Evolutionary conservation across 1,140 invertebrate genomes (phyloP), one percentile per base, ranked within the genome.

Genomic region (Drosophila teissieri): DNA sequence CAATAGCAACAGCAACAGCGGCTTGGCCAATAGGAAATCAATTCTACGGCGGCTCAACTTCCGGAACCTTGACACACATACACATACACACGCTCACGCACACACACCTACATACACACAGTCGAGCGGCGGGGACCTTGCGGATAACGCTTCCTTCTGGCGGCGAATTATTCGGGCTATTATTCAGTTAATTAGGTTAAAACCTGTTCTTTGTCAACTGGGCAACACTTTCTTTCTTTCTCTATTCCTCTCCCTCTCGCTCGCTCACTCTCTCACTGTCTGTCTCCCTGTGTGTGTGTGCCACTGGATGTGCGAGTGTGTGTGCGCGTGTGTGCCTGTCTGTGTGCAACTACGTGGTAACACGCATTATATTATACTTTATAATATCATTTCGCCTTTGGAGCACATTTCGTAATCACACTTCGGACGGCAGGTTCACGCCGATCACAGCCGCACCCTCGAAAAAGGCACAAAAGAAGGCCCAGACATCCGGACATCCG

Each of bases 201-300:
- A 89, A 89, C 84, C 84, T 84, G 84, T 89, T 86, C 83, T 89
- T 89, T 86, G 83, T 79, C 83, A 79, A 80, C 81, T 82, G 56
- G 67, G 53, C 83, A 76, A 58, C 77, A 89, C 84, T 89, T 89
- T 89, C 83, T 89, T 88, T 88, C 80, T 70, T 57, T 69, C 51
- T 58, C 24, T 31, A 14, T 27, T 6, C 14, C 46, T 54, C 39
- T 44, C 19, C 53, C 74, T 67, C 42, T 39, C 60, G 31, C 48
- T 52, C 27, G 37, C 6, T 53, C 36, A 39, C 44, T 17, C n/a
- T 34, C 8, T 31, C 46, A 19, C 14, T 14, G 37, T 10, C 19
- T 57, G 58, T 44, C 19, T 19, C 19, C 2, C 19, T 19, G 39
- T 57, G 40, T 54, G 55, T 58, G 46, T 57, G 45, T 48, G 60